These are phyloP conservation scores for Bembecia ichneumoniformis DNA, from an alignment of 2,888 invertebrate genomes.

Conservation along the genomic window DNA sequence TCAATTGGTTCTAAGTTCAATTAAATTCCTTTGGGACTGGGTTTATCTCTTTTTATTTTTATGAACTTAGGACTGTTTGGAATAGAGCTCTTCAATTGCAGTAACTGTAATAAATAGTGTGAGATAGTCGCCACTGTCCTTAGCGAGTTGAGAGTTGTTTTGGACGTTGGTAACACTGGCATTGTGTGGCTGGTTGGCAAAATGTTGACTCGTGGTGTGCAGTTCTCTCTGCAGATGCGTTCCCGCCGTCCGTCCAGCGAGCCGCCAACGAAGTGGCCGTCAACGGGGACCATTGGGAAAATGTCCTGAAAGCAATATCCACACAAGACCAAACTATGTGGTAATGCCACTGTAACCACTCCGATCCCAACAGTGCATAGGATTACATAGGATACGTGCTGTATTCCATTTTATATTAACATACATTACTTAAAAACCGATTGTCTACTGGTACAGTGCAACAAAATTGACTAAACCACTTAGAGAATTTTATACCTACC, in stretches of 20 bases:
- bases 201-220: slow-evolving; percentile 67
- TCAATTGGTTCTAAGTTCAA: too few species aligned
- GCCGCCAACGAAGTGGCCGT: slow-evolving; percentile 75
- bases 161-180: background rate
- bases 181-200: slow-evolving; percentile 24
- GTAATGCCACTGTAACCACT: slow-evolving; percentile 63
- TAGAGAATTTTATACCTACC: too few species aligned
- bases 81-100: too few species aligned
- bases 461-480: too few species aligned
- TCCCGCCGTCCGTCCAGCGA: slow-evolving; percentile 56
- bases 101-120: too few species aligned
- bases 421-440: slow-evolving; percentile 14
- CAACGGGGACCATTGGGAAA: slow-evolving; percentile 78
- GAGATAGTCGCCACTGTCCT: too few species aligned
- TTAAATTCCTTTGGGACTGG: too few species aligned
- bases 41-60: too few species aligned
- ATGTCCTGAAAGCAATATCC: slow-evolving; percentile 73
- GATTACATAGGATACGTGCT: slow-evolving; percentile 45
- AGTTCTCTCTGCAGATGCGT: slow-evolving; percentile 71
- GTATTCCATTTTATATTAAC: slow-evolving; percentile 59
- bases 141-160: too few species aligned
- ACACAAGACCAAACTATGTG: slow-evolving; percentile 69
- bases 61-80: too few species aligned
- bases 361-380: slow-evolving; percentile 24
- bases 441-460: slow-evolving; percentile 1